These are phyloP conservation scores for Drosophila rellima DNA, from an alignment of 2,888 invertebrate species.

Conservation along the genomic window DNA sequence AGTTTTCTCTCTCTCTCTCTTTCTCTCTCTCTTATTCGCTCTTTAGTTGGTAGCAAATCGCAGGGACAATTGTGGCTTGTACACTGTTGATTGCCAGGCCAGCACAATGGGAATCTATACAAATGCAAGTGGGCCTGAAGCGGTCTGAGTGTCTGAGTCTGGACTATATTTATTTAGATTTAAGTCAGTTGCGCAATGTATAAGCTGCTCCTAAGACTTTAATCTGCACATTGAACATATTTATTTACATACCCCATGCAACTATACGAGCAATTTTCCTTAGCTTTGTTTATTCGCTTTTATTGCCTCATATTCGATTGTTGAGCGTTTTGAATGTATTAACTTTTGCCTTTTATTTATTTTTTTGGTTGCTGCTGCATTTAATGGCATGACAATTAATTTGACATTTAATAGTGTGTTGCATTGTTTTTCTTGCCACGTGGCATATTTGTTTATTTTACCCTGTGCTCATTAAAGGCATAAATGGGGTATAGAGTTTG, in stretches of 20 bases:
- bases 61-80: constrained; percentile 48
- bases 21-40: neutral
- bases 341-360: constrained; percentile 7
- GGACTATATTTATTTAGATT: constrained; percentile 48
- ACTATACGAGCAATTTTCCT: neutral
- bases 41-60: constrained; percentile 33
- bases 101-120: constrained; percentile 32
- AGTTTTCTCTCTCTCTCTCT: neutral
- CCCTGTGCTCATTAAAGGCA: constrained; percentile 3
- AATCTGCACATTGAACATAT: constrained; percentile 32
- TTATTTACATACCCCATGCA: constrained; percentile 4
- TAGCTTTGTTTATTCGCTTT: constrained; percentile 5
- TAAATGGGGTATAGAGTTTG: neutral
- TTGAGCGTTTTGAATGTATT: constrained; percentile 22
- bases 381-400: constrained; percentile 76
- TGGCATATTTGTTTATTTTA: constrained; percentile 50
- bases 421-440: constrained; percentile 30
- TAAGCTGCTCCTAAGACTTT: constrained; percentile 32
- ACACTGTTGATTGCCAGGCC: constrained; percentile 63
- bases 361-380: constrained; percentile 52
- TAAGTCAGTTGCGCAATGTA: constrained; percentile 13
- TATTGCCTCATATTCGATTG: constrained; percentile 49
- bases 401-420: constrained; percentile 64
- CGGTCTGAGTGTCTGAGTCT: constrained; percentile 29
- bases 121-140: constrained; percentile 35